Evolutionary conservation across 2,797 vertebrate species (phyloP).

Genomic region (Champsocephalus esox): DNA sequence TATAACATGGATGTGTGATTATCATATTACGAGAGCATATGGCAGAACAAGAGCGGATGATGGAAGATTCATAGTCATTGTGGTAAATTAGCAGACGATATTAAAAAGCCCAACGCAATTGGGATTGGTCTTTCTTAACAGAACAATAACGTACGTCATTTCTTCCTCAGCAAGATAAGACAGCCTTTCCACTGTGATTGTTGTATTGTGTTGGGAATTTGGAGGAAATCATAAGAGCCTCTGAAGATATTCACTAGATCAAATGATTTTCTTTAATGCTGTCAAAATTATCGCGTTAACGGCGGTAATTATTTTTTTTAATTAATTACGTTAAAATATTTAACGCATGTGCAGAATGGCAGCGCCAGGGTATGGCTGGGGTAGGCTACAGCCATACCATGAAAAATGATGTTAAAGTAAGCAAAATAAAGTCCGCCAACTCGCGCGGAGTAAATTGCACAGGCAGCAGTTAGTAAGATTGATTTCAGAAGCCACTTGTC

Average conservation of each 20-base stretch:
- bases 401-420: too few relatives aligned
- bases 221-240: slow-evolving; percentile 20
- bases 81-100: slow-evolving; percentile 29
- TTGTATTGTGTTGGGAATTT: slow-evolving; percentile 30
- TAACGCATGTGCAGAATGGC: too few relatives aligned
- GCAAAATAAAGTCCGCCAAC: too few relatives aligned
- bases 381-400: too few relatives aligned
- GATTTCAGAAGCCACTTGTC: too few relatives aligned
- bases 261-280: slow-evolving; percentile 1
- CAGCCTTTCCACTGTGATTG: slow-evolving; percentile 4
- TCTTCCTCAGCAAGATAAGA: not conserved
- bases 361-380: too few relatives aligned
- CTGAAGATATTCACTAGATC: slow-evolving; percentile 57
- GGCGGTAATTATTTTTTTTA: too few relatives aligned
- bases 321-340: too few relatives aligned
- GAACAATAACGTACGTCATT: not conserved
- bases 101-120: slow-evolving; percentile 3
- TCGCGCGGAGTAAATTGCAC: too few relatives aligned
- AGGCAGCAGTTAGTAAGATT: too few relatives aligned
- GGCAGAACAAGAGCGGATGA: slow-evolving; percentile 39
- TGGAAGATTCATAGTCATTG: slow-evolving; percentile 22
- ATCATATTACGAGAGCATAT: slow-evolving; percentile 36
- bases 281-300: too few relatives aligned
- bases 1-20: slow-evolving; percentile 39
- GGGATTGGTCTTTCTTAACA: slow-evolving; percentile 3